phyloP scores from a whole-genome alignment of 2,888 invertebrate species.

The Lasioglossum marginatum region DNA sequence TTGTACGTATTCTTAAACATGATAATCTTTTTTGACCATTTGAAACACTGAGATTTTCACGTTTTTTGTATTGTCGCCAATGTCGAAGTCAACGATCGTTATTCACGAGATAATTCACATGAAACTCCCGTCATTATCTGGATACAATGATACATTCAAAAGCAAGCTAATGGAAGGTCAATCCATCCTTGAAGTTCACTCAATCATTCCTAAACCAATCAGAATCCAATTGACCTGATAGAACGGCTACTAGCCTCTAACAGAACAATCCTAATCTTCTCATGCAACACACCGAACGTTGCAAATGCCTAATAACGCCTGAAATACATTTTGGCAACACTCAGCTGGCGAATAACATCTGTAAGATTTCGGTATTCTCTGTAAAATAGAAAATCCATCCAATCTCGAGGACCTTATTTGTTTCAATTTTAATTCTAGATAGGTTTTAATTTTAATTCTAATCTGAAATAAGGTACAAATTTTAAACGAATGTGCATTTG shows the following conservation, averaged over 20 bases:
- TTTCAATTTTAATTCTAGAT: not conserved
- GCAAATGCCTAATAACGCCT: not conserved
- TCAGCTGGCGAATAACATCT: not conserved
- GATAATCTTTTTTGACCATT: too few relatives aligned
- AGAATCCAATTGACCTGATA: not conserved
- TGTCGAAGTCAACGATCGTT: too few relatives aligned
- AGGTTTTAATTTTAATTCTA: not conserved
- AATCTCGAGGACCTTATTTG: not conserved
- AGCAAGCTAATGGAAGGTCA: not conserved
- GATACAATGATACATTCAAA: not conserved
- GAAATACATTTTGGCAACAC: not conserved
- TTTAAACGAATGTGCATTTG: not conserved
- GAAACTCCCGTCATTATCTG: not conserved
- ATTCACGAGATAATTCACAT: not conserved
- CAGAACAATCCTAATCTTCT: not conserved
- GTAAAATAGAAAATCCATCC: not conserved
- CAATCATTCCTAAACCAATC: slow-evolving; percentile 12
- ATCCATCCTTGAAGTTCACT: not conserved
- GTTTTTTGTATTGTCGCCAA: too few relatives aligned
- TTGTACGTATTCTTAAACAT: too few relatives aligned
- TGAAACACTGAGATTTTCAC: too few relatives aligned
- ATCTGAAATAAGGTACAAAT: not conserved
- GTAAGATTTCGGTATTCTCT: not conserved
- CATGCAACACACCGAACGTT: not conserved
- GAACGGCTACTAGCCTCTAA: not conserved